These are phyloP conservation scores for Plecotus auritus DNA, from an alignment of 2,113 vertebrate genomes.

Conservation along the genomic window DNA sequence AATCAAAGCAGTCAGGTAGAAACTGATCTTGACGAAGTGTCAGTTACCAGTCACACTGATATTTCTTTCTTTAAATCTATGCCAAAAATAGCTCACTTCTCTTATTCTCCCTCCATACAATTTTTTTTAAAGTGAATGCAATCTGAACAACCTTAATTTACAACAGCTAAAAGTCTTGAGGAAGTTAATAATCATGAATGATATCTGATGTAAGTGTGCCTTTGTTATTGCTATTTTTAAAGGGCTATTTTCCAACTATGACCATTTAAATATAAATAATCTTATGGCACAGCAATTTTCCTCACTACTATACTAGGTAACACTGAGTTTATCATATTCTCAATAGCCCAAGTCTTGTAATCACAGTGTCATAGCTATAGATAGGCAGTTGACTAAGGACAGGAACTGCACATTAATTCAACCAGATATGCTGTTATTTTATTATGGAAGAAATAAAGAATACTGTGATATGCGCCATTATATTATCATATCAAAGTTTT, in stretches of 20 bases:
- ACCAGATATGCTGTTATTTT: background rate
- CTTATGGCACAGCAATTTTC: slow-evolving; percentile 14
- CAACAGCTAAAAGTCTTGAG: slow-evolving; percentile 15
- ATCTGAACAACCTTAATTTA: slow-evolving; percentile 39
- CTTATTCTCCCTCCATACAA: slow-evolving; percentile 4
- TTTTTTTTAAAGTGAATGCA: background rate
- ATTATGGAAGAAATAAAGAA: background rate
- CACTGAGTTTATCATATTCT: background rate
- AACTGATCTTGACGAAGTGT: slow-evolving; percentile 58
- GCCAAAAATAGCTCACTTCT: slow-evolving; percentile 49
- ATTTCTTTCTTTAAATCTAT: slow-evolving; percentile 40
- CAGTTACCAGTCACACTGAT: slow-evolving; percentile 51
- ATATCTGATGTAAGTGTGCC: background rate
- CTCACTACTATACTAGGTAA: slow-evolving; percentile 18
- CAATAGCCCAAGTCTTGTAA: slow-evolving; percentile 18
- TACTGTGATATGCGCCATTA: background rate
- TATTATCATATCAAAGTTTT: background rate
- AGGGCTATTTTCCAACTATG: slow-evolving; percentile 23
- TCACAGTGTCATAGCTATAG: background rate
- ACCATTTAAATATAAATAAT: slow-evolving; percentile 45
- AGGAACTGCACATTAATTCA: background rate
- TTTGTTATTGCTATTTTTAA: slow-evolving; percentile 48
- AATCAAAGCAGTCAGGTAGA: slow-evolving; percentile 46
- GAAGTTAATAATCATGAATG: slow-evolving; percentile 33
- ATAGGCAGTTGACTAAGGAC: slow-evolving; percentile 7